Evolutionary conservation across 2,888 invertebrate species (phyloP), one percentile per base, ranked within the genome.

Genomic region (Heliconius ismenius): DNA sequence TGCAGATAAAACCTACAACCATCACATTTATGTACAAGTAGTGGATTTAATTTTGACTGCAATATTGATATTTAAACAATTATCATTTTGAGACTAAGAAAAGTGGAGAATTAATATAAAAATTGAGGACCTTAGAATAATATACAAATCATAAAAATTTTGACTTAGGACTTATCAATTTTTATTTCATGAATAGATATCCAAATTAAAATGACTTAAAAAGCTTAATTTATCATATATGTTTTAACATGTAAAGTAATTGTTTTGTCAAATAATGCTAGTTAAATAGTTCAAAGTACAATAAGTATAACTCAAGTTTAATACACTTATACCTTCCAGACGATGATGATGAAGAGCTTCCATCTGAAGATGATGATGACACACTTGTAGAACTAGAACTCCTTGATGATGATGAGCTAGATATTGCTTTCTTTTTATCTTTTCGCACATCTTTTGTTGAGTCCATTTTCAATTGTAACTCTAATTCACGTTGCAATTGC

Each of bases 401-500:
- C 80, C 96, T 95, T 75, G 96, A 95, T 13, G 95, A 96, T n/a
- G 96, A 96, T 77, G 96, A 96, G 85, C 96, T 96, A 82, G 96
- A 96, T 79, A 95, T 93, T 83, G 95, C 95, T 89, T 96, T 96
- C 87, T 96, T 96, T 86, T 96, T 96, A 80, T 96, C 96, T 86
- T 96, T 96, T 81, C 96, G 95, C 90, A 95, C 94, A 83, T 96
- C 95, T 88, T 96, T 96, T 83, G 86, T 86, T 81, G 93, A 95
- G 86, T 97, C 97, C 95, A 96, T 96, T 94, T 96, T 96, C 95
- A 96, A 93, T 91, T 97, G 97, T 87, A 97, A 91, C 88, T 97
- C 97, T 89, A 97, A 92, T 93, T 97, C 97, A 84, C 97, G 95
- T 88, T 97, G 96, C 85, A 97, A 92, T 86, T 97, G 95, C 86